phyloP scores from a whole-genome alignment of 2,113 vertebrate genomes.

The Felis chaus region DNA sequence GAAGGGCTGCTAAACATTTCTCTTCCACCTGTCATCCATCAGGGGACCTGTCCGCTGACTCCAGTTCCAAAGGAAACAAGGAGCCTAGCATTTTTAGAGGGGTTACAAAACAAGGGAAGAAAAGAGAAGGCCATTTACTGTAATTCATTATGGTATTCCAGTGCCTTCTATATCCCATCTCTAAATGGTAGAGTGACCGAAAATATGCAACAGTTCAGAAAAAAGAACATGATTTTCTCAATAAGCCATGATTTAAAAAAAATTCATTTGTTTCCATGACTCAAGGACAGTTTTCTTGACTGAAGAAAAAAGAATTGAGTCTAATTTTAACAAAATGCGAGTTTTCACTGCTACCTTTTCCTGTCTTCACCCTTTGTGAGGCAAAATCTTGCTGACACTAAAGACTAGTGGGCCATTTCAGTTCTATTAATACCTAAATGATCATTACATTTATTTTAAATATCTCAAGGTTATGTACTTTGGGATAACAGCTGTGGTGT shows the following conservation, averaged over 20 bases:
- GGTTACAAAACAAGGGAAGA: background rate
- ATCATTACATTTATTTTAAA: constrained; percentile 7
- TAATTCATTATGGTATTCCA: background rate
- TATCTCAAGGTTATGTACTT: background rate
- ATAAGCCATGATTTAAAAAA: constrained; percentile 19
- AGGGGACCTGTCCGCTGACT: background rate
- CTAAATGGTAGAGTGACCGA: constrained; percentile 30
- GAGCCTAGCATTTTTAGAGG: background rate
- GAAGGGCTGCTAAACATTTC: background rate
- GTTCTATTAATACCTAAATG: background rate
- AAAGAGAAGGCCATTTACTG: constrained; percentile 24
- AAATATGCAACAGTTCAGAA: background rate
- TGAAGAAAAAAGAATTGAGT: constrained; percentile 40
- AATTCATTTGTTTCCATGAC: background rate
- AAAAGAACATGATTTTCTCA: constrained; percentile 23
- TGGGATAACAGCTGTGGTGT: background rate
- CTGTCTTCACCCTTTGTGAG: background rate
- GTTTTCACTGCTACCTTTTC: background rate
- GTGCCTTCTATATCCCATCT: background rate
- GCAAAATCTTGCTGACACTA: background rate
- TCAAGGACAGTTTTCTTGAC: constrained; percentile 28
- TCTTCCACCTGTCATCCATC: accelerated
- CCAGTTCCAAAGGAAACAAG: background rate
- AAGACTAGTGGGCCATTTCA: background rate
- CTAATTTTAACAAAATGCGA: constrained; percentile 24